Evolutionary conservation across 2,888 invertebrate genomes (phyloP), one percentile per base, ranked within the genome.

Genomic region (Lampropteryx suffumata): DNA sequence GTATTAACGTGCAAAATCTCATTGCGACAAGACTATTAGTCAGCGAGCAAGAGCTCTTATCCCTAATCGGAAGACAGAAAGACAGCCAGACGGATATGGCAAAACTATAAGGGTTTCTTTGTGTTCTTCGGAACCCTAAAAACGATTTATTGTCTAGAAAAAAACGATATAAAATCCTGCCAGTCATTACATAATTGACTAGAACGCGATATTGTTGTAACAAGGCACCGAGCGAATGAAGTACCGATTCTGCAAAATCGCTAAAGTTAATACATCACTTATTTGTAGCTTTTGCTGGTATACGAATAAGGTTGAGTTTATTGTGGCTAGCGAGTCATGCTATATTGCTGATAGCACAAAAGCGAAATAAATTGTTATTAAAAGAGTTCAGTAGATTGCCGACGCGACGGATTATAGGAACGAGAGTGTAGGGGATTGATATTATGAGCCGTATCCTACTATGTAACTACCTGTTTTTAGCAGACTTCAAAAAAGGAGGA

Each of bases 351-450:
- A 62, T 61, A 57, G 61, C 39, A 62, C 60, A 63, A 65, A 68
- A 68, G 59, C 64, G 64, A 65, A 74, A 67, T 65, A 67, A 67
- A 62, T 68, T 65, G 69, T 72, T 71, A 78, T 75, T 72, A 71
- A 72, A 75, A 71, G 59, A 61, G 52, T 42, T 60, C 60, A 46
- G 63, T 61, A 69, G 71, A 59, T 55, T 56, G 54, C 61, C 55
- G 65, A 73, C 60, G 62, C 61, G 48, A 65, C 68, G 63, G 64
- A 67, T 71, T 69, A 64, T 52, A 43, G 47, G 53, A 54, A 45
- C 50, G 54, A 56, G 61, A 50, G 61, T 61, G 54, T 55, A 48
- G 59, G 61, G 56, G 52, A 67, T 69, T 67, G 65, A 55, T 56
- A 50, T 47, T 44, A 36, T 45, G 35, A 43, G 46, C 17, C 17